Conservation (phyloP, 1,140 invertebrate genomes). For the Drosophila pruinosa region DNA sequence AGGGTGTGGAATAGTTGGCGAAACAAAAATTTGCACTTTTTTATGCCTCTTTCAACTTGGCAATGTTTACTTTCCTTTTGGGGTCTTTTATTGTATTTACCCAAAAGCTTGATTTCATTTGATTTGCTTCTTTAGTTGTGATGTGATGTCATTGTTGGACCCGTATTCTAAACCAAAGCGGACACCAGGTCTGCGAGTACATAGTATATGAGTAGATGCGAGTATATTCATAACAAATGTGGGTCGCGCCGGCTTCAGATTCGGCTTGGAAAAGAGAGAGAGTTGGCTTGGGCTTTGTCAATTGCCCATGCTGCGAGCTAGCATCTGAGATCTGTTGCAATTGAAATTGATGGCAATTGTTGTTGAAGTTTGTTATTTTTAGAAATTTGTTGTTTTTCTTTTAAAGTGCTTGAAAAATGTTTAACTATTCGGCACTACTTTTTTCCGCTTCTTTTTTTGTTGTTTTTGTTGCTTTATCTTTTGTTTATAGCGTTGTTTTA, state of each 20-base stretch:
- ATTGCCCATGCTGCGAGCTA: slow-evolving; percentile 48
- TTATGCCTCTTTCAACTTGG: neutral
- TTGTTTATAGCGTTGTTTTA: slow-evolving; percentile 18
- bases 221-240: slow-evolving; percentile 42
- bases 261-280: slow-evolving; percentile 20
- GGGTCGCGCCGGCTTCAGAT: slow-evolving; percentile 44
- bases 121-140: slow-evolving; percentile 41
- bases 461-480: slow-evolving; percentile 40
- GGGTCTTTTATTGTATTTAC: slow-evolving; percentile 34
- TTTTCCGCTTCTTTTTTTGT: slow-evolving; percentile 29
- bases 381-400: slow-evolving; percentile 40
- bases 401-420: slow-evolving; percentile 39
- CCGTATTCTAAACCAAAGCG: slow-evolving; percentile 41
- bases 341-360: slow-evolving; percentile 58
- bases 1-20: neutral
- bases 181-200: slow-evolving; percentile 48
- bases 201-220: neutral
- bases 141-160: slow-evolving; percentile 63
- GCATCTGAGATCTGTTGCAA: slow-evolving; percentile 51
- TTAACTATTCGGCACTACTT: neutral
- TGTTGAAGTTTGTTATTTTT: slow-evolving; percentile 62
- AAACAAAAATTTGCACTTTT: neutral
- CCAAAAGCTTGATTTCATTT: slow-evolving; percentile 51
- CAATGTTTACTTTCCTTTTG: slow-evolving; percentile 3
- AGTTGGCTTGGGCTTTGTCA: slow-evolving; percentile 50